phyloP scores from a whole-genome alignment of 2,113 vertebrate species.

The Periophthalmodon schlosseri region DNA sequence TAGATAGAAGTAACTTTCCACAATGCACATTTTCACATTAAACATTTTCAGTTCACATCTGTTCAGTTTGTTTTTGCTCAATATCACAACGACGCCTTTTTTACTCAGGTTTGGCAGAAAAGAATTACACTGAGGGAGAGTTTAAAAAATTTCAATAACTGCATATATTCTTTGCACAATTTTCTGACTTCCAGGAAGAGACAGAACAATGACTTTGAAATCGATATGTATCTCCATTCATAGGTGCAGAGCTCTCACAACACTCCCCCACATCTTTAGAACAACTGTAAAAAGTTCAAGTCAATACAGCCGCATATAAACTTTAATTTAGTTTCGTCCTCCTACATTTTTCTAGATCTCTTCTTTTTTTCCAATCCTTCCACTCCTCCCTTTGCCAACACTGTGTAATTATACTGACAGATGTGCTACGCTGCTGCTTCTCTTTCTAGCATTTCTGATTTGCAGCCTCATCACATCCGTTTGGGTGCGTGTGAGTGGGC shows the following conservation, averaged over 20 bases:
- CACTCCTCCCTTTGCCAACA: constrained; percentile 26
- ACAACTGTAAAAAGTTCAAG: background rate
- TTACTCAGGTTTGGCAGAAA: background rate
- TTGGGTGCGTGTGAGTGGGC: background rate
- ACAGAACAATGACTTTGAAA: background rate
- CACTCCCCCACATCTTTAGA: background rate
- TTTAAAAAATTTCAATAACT: too few species aligned
- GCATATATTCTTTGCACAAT: too few species aligned
- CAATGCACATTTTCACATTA: too few species aligned
- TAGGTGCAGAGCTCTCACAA: background rate
- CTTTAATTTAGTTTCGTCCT: constrained; percentile 5
- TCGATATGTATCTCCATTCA: too few species aligned
- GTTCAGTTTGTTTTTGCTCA: background rate
- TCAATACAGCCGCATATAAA: background rate
- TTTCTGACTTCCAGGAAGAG: too few species aligned
- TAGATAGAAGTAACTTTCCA: too few species aligned
- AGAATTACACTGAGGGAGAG: too few species aligned
- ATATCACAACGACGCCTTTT: background rate
- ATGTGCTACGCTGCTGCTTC: constrained; percentile 46
- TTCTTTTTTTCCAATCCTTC: constrained; percentile 9
- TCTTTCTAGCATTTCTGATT: constrained; percentile 20
- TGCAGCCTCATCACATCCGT: constrained; percentile 17
- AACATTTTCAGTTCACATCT: background rate
- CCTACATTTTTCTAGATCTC: constrained; percentile 1
- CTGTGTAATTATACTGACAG: constrained; percentile 47